These are phyloP conservation scores for Drosophila navojoa DNA, from an alignment of 1,140 invertebrate species.

Conservation along the genomic window DNA sequence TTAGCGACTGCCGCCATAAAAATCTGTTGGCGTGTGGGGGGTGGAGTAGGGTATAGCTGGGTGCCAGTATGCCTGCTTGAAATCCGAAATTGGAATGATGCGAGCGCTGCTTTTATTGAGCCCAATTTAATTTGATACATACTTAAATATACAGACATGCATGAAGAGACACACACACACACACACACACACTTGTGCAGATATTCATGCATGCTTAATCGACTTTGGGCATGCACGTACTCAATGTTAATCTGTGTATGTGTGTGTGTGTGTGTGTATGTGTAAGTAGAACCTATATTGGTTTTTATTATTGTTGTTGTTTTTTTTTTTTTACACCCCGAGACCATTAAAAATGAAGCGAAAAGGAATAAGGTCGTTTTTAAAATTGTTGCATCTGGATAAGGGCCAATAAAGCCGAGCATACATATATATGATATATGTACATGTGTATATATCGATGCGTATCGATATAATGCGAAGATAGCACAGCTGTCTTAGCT, in stretches of 20 bases:
- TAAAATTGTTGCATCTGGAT: slow-evolving; percentile 3
- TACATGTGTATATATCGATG: no score
- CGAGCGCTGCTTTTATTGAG: slow-evolving; percentile 56
- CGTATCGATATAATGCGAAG: no score
- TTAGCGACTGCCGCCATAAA: slow-evolving; percentile 42
- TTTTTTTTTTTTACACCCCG: background rate
- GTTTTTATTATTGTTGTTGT: background rate
- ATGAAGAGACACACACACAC: slow-evolving; percentile 7
- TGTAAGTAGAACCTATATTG: slow-evolving; percentile 1
- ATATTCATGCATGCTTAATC: background rate
- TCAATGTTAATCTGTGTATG: slow-evolving; percentile 21
- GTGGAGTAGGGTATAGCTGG: background rate
- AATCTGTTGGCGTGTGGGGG: slow-evolving; percentile 9
- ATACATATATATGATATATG: background rate
- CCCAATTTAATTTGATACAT: slow-evolving; percentile 56
- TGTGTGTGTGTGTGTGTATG: background rate
- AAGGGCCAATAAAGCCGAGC: background rate
- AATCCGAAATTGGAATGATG: slow-evolving; percentile 23
- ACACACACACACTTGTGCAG: background rate
- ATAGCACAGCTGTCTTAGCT: no score
- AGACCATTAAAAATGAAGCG: background rate
- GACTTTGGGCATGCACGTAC: background rate
- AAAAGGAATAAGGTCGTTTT: background rate
- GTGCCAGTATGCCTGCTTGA: slow-evolving; percentile 11
- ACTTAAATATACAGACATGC: slow-evolving; percentile 13